Evolutionary conservation across 2,113 vertebrate genomes (phyloP).

Genomic region (Xiphophorus maculatus): DNA sequence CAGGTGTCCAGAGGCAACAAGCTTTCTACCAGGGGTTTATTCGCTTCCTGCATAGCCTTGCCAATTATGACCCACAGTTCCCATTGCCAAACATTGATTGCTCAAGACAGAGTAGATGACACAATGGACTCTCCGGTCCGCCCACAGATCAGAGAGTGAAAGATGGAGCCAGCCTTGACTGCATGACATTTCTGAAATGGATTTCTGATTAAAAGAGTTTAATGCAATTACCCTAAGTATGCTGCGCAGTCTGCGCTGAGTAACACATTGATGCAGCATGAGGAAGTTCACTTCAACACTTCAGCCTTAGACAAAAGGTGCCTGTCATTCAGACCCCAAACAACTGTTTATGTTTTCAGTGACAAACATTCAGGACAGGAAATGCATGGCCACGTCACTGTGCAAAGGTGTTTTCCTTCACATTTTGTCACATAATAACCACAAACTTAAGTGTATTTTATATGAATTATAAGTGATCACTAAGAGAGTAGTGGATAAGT

Average conservation of each 20-base stretch:
- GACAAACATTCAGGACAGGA: background rate
- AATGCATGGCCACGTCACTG: background rate
- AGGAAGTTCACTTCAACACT: slow-evolving; percentile 21
- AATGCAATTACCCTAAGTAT: slow-evolving; percentile 75
- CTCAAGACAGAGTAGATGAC: slow-evolving; percentile 51
- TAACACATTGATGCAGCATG: slow-evolving; percentile 57
- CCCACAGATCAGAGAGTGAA: slow-evolving; percentile 35
- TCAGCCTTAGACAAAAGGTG: slow-evolving; percentile 12
- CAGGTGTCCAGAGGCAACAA: slow-evolving; percentile 21
- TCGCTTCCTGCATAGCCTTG: slow-evolving; percentile 43
- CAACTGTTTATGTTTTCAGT: background rate
- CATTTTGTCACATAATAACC: background rate
- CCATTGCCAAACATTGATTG: slow-evolving; percentile 66
- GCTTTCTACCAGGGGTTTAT: slow-evolving; percentile 15
- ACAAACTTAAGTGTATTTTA: background rate
- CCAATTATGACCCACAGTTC: slow-evolving; percentile 56
- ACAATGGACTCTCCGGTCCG: slow-evolving; percentile 43
- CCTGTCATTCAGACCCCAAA: background rate
- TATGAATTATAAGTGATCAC: background rate
- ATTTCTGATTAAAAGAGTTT: slow-evolving; percentile 72
- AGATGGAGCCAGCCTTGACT: slow-evolving; percentile 37
- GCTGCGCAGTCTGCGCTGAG: slow-evolving; percentile 40
- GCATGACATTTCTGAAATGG: slow-evolving; percentile 70
- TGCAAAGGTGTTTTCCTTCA: background rate
- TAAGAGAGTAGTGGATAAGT: background rate